Percentiles rank a stretch among this genome's conserved stretches.
Evolutionary conservation across 2,113 vertebrate genomes (phyloP).

Genomic region (Heteronetta atricapilla): DNA sequence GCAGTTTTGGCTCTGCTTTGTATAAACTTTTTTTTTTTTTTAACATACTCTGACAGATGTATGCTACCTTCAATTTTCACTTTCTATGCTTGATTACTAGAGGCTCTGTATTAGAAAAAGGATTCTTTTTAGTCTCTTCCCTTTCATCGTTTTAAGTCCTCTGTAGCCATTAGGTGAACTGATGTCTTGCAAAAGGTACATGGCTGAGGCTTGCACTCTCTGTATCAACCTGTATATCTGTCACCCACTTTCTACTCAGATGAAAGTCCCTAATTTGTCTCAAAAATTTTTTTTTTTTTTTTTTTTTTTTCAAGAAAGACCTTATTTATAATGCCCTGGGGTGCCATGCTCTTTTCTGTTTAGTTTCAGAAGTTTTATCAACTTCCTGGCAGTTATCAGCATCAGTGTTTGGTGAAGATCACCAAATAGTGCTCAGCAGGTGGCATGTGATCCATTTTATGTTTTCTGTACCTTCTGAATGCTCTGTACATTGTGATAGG

Average conservation of each 20-base stretch:
- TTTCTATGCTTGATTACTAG: not conserved
- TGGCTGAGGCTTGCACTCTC: not conserved
- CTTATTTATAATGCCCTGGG: not conserved
- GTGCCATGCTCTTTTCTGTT: not conserved
- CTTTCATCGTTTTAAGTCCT: not conserved
- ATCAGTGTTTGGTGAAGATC: not conserved
- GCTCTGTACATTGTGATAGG: not conserved
- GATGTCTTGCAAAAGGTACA: not conserved
- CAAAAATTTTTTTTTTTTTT: not conserved
- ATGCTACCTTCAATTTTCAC: not conserved
- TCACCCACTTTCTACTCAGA: not conserved
- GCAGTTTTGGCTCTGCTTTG: not conserved
- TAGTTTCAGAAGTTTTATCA: not conserved
- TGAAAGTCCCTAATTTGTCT: not conserved
- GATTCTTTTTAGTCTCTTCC: not conserved
- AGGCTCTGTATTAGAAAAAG: not conserved
- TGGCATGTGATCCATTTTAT: not conserved
- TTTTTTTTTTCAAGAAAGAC: not conserved
- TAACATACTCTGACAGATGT: not conserved
- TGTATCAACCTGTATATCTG: not conserved
- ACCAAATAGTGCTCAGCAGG: not conserved
- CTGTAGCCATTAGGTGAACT: not conserved
- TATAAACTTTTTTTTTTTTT: not conserved
- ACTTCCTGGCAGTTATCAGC: not conserved
- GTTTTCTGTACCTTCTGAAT: not conserved